A percentile compares a stretch with the other conserved stretches of the same genome.
Conservation (phyloP, 2,113 vertebrate genomes). For the Probosciger aterrimus region DNA sequence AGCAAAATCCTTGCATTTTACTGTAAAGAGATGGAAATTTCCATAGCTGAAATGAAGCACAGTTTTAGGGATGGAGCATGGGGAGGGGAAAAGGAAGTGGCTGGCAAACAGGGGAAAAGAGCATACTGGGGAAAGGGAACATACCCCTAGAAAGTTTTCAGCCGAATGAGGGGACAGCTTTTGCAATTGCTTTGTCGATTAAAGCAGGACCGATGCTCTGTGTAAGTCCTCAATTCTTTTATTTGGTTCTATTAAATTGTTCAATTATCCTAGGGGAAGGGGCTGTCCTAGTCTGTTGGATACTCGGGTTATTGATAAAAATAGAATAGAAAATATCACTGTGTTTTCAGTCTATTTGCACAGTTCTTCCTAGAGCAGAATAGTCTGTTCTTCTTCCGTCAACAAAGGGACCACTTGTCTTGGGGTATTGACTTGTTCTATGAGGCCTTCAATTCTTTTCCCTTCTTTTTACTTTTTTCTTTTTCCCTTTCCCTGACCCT, state of each 20-base stretch:
- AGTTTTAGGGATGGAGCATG: not conserved
- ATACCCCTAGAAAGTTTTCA: not conserved
- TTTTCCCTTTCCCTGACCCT: not conserved
- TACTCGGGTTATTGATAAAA: slow-evolving; percentile 50
- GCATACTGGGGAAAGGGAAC: not conserved
- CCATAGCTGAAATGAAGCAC: not conserved
- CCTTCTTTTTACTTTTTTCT: not conserved
- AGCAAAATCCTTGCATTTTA: not conserved
- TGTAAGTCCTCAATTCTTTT: not conserved
- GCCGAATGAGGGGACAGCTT: not conserved
- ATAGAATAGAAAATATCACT: slow-evolving; percentile 51
- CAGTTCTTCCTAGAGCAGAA: slow-evolving; percentile 33
- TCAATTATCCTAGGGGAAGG: not conserved
- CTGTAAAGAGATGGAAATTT: not conserved
- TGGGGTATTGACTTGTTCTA: slow-evolving; percentile 21
- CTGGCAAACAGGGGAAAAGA: not conserved
- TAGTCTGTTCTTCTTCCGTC: slow-evolving; percentile 18
- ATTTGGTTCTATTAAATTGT: not conserved
- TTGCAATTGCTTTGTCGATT: not conserved
- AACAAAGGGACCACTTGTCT: slow-evolving; percentile 61
- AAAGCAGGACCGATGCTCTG: not conserved
- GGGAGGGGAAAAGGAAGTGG: not conserved
- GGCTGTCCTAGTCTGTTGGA: not conserved
- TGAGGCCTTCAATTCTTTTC: slow-evolving; percentile 42
- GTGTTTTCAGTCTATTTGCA: slow-evolving; percentile 51